A percentile compares a stretch with the other conserved stretches of the same genome.
Evolutionary conservation across 2,113 vertebrate genomes (phyloP).

Genomic region (Rutilus rutilus): DNA sequence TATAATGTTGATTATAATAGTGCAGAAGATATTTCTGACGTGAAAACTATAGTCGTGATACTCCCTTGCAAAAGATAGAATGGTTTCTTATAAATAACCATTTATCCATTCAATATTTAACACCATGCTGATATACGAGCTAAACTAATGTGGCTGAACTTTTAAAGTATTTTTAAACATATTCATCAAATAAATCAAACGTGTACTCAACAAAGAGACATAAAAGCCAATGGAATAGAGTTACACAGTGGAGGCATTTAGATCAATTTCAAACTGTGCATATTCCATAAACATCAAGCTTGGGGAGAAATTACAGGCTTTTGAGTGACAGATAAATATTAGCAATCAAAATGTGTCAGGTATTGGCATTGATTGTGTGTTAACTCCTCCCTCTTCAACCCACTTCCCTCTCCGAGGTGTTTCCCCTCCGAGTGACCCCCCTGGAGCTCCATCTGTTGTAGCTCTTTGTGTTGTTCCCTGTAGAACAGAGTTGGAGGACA

Average conservation of each 20-base stretch:
- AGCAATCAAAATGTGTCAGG: slow-evolving; percentile 19
- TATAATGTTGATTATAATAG: not conserved
- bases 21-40: not conserved
- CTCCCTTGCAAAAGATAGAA: not conserved
- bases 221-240: not conserved
- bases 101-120: not conserved
- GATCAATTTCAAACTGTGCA: not conserved
- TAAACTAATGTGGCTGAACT: not conserved
- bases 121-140: not conserved
- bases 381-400: slow-evolving; percentile 1
- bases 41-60: not conserved
- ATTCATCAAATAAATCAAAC: not conserved
- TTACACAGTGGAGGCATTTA: slow-evolving; percentile 1
- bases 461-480: slow-evolving; percentile 37
- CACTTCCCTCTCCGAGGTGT: slow-evolving; percentile 1
- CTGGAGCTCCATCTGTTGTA: slow-evolving; percentile 44
- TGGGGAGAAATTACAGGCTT: slow-evolving; percentile 4
- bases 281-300: slow-evolving; percentile 27
- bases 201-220: not conserved
- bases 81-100: not conserved
- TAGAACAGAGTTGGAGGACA: slow-evolving; percentile 38
- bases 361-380: not conserved
- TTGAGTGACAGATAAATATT: slow-evolving; percentile 10
- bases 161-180: not conserved
- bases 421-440: slow-evolving; percentile 14